Base-by-base conservation (phyloP, 2,797 vertebrate species). In the Lerista edwardsae region DNA sequence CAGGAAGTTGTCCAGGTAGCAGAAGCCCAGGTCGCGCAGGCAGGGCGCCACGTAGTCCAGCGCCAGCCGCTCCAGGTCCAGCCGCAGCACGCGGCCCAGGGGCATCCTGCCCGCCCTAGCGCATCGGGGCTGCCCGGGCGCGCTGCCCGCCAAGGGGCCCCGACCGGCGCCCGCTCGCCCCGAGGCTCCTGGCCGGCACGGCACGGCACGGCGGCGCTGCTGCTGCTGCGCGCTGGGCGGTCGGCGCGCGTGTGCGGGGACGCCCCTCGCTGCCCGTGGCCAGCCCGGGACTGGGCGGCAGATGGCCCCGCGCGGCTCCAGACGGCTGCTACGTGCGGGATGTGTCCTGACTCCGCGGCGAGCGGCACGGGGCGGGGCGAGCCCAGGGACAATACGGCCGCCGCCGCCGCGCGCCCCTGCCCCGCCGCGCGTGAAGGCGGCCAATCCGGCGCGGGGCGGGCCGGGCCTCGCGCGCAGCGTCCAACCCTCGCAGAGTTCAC, bases 1-100 rank as follows among this genome's bases (percentile, higher is more conserved):
- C 55, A 99, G 90, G 85, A 99, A 96, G 44, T 97, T 96, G 93
- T 99, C 98, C 94, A 98, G 91, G 90, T 96, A 97, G 93, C 96
- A 98, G 95, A 97, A 98, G 25, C 98, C 98, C 62, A 93, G 93
- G 27, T 96, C 93, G 78, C 96, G 95, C 91, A 99, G 88, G 11
- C 96, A 96, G 65, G 98, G 98, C 11, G 97, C 97, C 1, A 98
- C 91, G 83, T 97, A 97, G 88, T 97, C 96, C 92, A 96, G 81
- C 6, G 97, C 98, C 89, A 98, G 86, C 2, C 96, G 96, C 94
- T 98, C 97, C 91, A 99, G 47, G 29, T 97, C 95, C 72, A 94
- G 8, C 85, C 97, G 92, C 85, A 96, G 93, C 0, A 95, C 83
- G 77, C 92, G 95, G 88, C 96, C 95, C 67, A 97, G 89, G 6